Evolutionary conservation across 35 echinoderm and acorn worm species (phyloP).

Genomic region (Patiria miniata): DNA sequence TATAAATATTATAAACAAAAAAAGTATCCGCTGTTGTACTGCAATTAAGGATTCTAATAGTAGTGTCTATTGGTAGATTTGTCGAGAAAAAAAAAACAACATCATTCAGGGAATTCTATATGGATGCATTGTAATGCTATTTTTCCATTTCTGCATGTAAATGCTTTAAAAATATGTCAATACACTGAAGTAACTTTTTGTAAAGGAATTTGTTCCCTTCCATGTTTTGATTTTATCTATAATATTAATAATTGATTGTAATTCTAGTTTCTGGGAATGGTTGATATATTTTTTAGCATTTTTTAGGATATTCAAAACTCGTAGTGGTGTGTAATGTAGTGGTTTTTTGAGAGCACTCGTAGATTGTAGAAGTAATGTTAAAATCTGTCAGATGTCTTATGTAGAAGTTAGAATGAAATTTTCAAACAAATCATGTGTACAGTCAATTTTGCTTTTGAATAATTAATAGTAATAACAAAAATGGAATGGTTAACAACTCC

Average conservation of each 20-base stretch:
- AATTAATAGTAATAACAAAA: not conserved
- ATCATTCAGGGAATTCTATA: conserved; percentile 28
- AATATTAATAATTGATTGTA: conserved; percentile 28
- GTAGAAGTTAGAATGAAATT: conserved; percentile 29
- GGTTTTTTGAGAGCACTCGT: not conserved
- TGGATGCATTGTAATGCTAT: conserved; percentile 33
- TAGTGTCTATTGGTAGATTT: conserved; percentile 34
- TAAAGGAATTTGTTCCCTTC: conserved; percentile 24
- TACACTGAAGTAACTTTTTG: conserved; percentile 30
- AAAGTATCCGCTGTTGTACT: conserved; percentile 22
- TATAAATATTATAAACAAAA: conserved; percentile 3
- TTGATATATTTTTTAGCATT: conserved; percentile 27
- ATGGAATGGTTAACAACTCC: conserved; percentile 31
- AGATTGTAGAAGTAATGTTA: not conserved
- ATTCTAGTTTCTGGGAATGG: conserved; percentile 28
- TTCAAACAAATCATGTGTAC: conserved; percentile 31
- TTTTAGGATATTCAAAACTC: conserved; percentile 8
- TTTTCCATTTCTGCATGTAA: conserved; percentile 34
- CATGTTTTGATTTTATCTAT: conserved; percentile 34
- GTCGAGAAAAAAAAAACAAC: conserved; percentile 25
- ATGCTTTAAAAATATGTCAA: conserved; percentile 29
- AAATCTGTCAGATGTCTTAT: conserved; percentile 9
- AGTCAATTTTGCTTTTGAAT: conserved; percentile 20
- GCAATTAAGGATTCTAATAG: conserved; percentile 13
- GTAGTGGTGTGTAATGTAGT: conserved; percentile 12